phyloP scores from a whole-genome alignment of 53 echinoderm and acorn worm species.

The Stichopus horrens region DNA sequence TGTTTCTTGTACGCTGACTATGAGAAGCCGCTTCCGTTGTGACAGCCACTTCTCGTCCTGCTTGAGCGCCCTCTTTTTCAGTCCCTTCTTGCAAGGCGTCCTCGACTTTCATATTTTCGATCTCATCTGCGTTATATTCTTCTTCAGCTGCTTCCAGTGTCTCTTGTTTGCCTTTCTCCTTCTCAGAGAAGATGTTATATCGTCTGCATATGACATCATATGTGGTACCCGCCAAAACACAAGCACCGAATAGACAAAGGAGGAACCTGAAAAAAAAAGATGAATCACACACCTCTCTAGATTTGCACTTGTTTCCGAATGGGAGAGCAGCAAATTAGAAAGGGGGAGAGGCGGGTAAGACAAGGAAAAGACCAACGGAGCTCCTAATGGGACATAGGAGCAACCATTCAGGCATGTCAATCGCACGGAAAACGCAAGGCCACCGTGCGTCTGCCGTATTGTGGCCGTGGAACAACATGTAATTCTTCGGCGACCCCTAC shows the following conservation, averaged over 20 bases:
- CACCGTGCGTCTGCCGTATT: too few species aligned
- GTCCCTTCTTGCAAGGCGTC: not conserved
- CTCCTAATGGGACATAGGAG: too few species aligned
- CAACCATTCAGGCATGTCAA: too few species aligned
- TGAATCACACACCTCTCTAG: too few species aligned
- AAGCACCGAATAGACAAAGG: slow-evolving; percentile 22
- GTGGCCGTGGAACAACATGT: too few species aligned
- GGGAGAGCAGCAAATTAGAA: too few species aligned
- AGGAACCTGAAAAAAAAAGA: not conserved
- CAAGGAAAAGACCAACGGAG: too few species aligned
- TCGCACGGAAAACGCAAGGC: too few species aligned
- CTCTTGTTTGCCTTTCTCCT: not conserved
- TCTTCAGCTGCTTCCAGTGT: not conserved
- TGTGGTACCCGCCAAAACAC: not conserved
- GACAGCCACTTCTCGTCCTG: not conserved
- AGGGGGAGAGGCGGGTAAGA: too few species aligned
- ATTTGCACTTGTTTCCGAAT: too few species aligned
- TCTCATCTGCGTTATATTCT: slow-evolving; percentile 14
- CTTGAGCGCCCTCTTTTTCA: not conserved
- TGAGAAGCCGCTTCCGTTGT: not conserved
- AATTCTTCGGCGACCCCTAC: too few species aligned
- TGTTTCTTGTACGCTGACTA: not conserved
- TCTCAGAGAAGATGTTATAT: not conserved
- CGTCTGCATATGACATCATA: slow-evolving; percentile 4
- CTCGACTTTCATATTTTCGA: not conserved